Evolutionary conservation across 2,797 vertebrate species (phyloP).

Genomic region (Glossophaga mutica): DNA sequence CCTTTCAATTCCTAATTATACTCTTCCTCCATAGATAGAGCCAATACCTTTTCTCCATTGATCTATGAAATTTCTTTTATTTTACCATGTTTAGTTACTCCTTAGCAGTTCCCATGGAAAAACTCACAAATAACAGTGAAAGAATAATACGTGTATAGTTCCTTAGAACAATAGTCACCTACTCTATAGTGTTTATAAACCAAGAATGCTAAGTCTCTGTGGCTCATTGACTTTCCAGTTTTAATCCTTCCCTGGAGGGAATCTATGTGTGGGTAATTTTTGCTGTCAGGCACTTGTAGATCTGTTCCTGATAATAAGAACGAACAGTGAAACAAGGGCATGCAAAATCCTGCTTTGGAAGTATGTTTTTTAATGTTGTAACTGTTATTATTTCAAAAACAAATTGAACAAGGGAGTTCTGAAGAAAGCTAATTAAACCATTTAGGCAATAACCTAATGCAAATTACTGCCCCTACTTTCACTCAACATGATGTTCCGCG

Average conservation of each 20-base stretch:
- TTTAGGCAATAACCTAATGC: slow-evolving; percentile 51
- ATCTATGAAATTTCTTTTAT: background rate
- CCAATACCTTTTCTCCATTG: background rate
- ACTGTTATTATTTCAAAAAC: slow-evolving; percentile 53
- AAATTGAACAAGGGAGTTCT: slow-evolving; percentile 57
- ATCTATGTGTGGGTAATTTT: slow-evolving; percentile 44
- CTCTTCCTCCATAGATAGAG: background rate
- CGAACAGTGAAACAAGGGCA: slow-evolving; percentile 42
- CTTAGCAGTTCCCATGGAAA: background rate
- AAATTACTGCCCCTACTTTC: slow-evolving; percentile 63
- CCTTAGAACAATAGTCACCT: background rate
- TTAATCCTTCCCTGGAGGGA: slow-evolving; percentile 55
- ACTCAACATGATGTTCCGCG: slow-evolving; percentile 33
- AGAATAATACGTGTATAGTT: background rate
- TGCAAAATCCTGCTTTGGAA: slow-evolving; percentile 53
- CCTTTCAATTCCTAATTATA: background rate
- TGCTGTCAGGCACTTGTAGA: background rate
- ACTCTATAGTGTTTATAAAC: background rate
- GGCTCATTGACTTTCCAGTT: slow-evolving; percentile 1
- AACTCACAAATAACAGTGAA: background rate
- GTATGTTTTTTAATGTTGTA: slow-evolving; percentile 1
- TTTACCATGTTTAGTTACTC: background rate
- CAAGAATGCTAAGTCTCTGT: slow-evolving; percentile 26
- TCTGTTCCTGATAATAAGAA: slow-evolving; percentile 51
- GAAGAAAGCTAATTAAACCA: slow-evolving; percentile 68